Conservation (phyloP, 1,140 invertebrate species). For the Scaptomyza pallida region DNA sequence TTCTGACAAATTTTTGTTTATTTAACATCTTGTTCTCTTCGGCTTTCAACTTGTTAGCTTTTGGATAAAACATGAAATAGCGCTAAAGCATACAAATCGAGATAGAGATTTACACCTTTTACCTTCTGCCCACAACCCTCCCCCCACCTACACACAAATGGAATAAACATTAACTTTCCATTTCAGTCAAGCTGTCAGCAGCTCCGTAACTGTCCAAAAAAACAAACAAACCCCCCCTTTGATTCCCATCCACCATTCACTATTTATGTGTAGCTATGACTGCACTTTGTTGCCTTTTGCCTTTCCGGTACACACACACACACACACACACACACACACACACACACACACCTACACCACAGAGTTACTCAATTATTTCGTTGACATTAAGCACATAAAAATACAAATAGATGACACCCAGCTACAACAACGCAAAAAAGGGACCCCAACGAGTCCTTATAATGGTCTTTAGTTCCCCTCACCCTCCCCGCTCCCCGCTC, state of each 20-base stretch:
- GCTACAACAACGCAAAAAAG: constrained; percentile 38
- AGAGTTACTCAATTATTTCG: constrained; percentile 74
- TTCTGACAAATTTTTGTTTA: not conserved
- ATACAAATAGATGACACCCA: constrained; percentile 73
- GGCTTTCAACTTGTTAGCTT: constrained; percentile 23
- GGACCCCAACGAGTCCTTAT: constrained; percentile 51
- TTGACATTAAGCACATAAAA: constrained; percentile 74
- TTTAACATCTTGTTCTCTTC: not conserved
- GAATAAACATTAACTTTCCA: constrained; percentile 53
- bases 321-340: constrained; percentile 1
- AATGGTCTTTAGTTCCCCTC: constrained; percentile 36
- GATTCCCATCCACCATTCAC: not conserved
- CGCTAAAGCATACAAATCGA: constrained; percentile 27
- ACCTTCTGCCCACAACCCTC: constrained; percentile 2
- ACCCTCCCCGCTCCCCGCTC: too few species aligned
- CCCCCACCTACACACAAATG: constrained; percentile 16
- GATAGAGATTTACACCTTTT: constrained; percentile 21
- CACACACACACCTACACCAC: constrained; percentile 29
- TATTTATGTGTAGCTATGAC: constrained; percentile 16
- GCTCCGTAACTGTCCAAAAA: constrained; percentile 30
- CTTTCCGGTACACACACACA: constrained; percentile 16
- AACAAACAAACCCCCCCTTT: constrained; percentile 1
- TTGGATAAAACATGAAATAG: constrained; percentile 30
- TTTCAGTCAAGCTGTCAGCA: constrained; percentile 55
- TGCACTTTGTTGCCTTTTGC: constrained; percentile 40